phyloP scores from a whole-genome alignment of 2,888 invertebrate species.

The Ditula angustiorana region DNA sequence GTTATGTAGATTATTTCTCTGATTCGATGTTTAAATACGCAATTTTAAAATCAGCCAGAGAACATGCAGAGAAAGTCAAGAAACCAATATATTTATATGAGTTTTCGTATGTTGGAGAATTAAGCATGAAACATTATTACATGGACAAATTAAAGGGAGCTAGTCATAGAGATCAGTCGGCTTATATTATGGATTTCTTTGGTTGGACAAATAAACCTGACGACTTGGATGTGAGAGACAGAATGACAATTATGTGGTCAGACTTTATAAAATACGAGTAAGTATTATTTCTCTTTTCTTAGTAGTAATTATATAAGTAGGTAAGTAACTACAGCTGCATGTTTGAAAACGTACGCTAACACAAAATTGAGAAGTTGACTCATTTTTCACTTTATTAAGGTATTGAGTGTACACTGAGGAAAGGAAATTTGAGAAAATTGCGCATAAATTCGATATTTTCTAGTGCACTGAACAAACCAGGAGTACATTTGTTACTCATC shows the following conservation, averaged over 20 bases:
- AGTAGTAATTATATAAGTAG: no score
- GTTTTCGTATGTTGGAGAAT: slow-evolving; percentile 70
- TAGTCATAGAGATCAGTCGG: slow-evolving; percentile 75
- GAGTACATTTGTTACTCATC: slow-evolving; percentile 35
- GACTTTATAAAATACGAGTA: slow-evolving; percentile 75
- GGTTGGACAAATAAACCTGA: slow-evolving; percentile 60
- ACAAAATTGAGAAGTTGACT: no score
- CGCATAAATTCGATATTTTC: slow-evolving; percentile 31
- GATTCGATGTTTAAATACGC: slow-evolving; percentile 76
- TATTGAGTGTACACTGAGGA: not conserved
- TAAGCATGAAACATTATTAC: slow-evolving; percentile 67
- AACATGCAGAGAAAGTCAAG: slow-evolving; percentile 57
- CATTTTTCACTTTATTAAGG: not conserved
- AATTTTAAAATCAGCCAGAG: slow-evolving; percentile 70
- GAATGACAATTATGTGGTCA: slow-evolving; percentile 74
- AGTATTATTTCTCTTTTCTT: slow-evolving; percentile 47
- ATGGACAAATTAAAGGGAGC: slow-evolving; percentile 73
- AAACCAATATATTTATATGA: slow-evolving; percentile 70
- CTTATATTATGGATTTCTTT: slow-evolving; percentile 73
- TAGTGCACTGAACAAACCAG: slow-evolving; percentile 23
- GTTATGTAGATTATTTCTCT: slow-evolving; percentile 73
- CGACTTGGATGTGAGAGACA: slow-evolving; percentile 70
- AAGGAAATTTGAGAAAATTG: slow-evolving; percentile 3
- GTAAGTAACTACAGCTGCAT: no score
- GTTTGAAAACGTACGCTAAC: no score